Percentiles rank a stretch among this genome's conserved stretches.
Conservation (phyloP, 53 echinoderm and acorn worm species). For the Actinopyga echinites region DNA sequence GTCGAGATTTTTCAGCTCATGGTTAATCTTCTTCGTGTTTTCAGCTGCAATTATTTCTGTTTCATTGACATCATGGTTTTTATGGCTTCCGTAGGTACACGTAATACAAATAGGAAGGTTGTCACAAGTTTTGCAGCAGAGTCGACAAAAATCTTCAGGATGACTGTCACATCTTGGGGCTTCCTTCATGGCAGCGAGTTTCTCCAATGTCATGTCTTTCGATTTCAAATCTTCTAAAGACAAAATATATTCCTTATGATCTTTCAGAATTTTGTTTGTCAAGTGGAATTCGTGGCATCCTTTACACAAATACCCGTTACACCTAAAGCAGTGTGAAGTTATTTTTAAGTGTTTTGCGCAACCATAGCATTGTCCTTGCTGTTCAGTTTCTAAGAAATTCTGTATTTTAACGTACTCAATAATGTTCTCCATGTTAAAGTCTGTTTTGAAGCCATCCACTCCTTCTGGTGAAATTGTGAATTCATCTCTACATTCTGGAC, state of each 20-base stretch:
- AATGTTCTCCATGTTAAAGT: background rate
- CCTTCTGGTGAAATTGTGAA: background rate
- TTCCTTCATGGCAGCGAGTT: background rate
- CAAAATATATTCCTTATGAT: background rate
- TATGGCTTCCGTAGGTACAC: no score
- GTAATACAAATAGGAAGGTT: no score
- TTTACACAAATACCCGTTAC: background rate
- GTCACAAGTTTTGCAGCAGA: no score
- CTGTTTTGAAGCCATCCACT: no score
- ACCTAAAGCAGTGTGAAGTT: conserved; percentile 8
- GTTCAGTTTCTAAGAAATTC: background rate
- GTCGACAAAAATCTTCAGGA: no score
- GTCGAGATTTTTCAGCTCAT: no score
- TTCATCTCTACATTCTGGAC: background rate
- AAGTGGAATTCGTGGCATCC: background rate
- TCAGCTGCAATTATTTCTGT: background rate
- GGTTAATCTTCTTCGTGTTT: no score
- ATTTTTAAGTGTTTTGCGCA: background rate
- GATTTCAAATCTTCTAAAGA: no score
- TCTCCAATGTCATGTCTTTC: no score
- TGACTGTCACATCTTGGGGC: no score
- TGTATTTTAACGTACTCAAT: background rate
- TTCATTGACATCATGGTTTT: no score
- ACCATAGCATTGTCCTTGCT: background rate
- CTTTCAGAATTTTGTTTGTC: background rate